Percentiles rank a stretch among this genome's conserved stretches.
Conservation (phyloP, 2,113 vertebrate genomes). For the Pelusios castaneus region DNA sequence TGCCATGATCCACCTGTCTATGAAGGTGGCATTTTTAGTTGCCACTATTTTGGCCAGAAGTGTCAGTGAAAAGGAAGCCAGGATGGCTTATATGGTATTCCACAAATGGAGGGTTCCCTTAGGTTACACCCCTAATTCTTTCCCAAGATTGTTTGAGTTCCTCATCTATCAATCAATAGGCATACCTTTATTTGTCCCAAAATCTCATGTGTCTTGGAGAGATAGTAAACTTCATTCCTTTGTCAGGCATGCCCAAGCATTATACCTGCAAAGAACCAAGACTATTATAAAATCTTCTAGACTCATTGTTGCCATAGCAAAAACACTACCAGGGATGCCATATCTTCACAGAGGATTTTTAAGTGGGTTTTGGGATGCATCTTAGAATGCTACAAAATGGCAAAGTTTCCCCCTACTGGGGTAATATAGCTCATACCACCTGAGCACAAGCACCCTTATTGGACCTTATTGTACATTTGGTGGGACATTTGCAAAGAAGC, state of each 20-base stretch:
- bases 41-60: background rate
- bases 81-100: background rate
- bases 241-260: background rate
- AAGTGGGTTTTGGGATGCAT: background rate
- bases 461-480: background rate
- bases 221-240: background rate
- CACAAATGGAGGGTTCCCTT: background rate
- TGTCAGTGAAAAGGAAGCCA: background rate
- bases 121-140: background rate
- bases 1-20: background rate
- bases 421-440: background rate
- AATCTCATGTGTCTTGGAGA: background rate
- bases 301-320: background rate
- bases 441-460: background rate
- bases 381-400: background rate
- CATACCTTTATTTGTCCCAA: background rate
- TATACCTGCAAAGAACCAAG: background rate
- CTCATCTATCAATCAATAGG: no score
- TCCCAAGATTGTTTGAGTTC: background rate
- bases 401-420: background rate
- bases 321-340: background rate
- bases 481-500: background rate
- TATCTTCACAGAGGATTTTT: background rate
- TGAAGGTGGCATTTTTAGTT: background rate
- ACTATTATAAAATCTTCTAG: background rate